Base-by-base conservation (phyloP, 2,113 vertebrate species). In the Arothron firmamentum region DNA sequence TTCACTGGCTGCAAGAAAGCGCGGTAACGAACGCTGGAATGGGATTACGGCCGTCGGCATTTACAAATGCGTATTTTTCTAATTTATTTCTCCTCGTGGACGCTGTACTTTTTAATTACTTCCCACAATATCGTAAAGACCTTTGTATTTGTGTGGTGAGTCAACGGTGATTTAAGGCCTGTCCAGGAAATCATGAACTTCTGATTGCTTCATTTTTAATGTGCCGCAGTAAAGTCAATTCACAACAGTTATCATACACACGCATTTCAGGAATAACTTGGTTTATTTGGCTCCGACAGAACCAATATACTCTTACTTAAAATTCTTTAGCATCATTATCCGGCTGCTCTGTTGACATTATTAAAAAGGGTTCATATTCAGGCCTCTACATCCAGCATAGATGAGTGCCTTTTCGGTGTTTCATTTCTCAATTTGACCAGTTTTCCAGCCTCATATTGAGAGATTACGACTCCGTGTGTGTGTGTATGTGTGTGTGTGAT, bases 181-280 rank as follows among this genome's bases (percentile, higher is more conserved):
- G 57, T 65, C 45, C 70, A 55, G 70, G 65, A 69, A 61, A 69
- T 54, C 58, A 49, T 52, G n/a, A 23, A 64, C 43, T 25, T 54
- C 41, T 46, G 10, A 63, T 72, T 13, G 49, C 5, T 31, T 5
- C 20, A 34, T 43, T 21, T 11, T 19, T 17, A 1, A 50, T 34
- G 23, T 19, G 43, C 21, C 17, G 16, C 10, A 50, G 18, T n/a
- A n/a, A n/a, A n/a, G n/a, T n/a, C 21, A 23, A 2, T 10, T 34
- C 21, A n/a, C 19, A 12, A 17, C 42, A 13, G 43, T 45, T 3
- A 45, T 43, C 5, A 28, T 2, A 38, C 34, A 11, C 34, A 38
- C 34, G 11, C 6, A 38, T 38, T 38, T 38, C 34, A 38, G 34
- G 9, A 38, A 38, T 12, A 38, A 38, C 34, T 12, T 38, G 34